Evolutionary conservation across 2,797 vertebrate species (phyloP).

Genomic region (Neosilurus hyrtlii): DNA sequence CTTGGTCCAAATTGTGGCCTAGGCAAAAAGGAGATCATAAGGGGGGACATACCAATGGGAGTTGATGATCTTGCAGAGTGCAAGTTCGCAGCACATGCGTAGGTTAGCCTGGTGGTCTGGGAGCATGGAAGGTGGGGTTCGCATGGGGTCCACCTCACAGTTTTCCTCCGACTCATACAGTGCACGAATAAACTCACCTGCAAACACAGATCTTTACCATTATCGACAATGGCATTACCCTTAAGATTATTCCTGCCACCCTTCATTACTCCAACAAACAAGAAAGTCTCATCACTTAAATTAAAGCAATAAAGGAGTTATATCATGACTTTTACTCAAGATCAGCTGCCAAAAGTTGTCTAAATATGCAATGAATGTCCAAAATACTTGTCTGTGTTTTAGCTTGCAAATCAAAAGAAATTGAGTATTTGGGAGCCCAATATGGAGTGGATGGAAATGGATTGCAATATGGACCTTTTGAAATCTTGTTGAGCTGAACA

Average conservation of each 20-base stretch:
- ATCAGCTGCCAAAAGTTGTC: no score
- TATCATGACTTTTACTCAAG: no score
- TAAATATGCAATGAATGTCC: no score
- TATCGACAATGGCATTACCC: neutral
- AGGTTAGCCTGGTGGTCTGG: slow-evolving; percentile 97
- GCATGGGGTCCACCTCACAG: slow-evolving; percentile 97
- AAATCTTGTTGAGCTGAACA: no score
- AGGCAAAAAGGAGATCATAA: neutral
- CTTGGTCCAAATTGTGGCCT: neutral
- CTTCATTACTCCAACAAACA: neutral
- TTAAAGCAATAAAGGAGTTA: no score
- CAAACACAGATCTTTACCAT: neutral
- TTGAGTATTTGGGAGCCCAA: no score
- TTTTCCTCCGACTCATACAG: slow-evolving; percentile 97
- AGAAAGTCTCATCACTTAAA: neutral
- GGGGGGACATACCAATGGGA: slow-evolving; percentile 86
- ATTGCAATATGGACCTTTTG: no score
- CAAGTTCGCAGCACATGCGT: slow-evolving; percentile 96
- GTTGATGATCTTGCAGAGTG: slow-evolving; percentile 98
- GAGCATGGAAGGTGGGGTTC: slow-evolving; percentile 89
- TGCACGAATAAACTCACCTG: slow-evolving; percentile 96
- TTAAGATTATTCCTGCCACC: neutral
- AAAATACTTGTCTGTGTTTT: no score
- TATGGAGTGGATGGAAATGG: no score
- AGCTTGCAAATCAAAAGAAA: no score